phyloP scores from a whole-genome alignment of 30 jellyfish, hydroid and myxozoan species.

The Haliclystus octoradiatus region DNA sequence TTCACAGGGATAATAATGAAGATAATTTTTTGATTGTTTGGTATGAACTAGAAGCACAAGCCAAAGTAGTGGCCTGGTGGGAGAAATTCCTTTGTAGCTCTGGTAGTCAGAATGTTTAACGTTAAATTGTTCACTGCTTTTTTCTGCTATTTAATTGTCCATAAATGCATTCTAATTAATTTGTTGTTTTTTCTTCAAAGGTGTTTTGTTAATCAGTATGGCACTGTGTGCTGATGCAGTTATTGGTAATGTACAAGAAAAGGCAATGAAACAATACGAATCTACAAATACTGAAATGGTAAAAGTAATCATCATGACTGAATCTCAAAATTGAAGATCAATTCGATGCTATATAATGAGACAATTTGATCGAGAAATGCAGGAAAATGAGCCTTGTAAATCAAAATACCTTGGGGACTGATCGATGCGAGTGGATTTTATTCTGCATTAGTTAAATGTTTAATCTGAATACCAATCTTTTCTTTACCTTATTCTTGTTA shows the following conservation, averaged over 20 bases:
- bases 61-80: no score
- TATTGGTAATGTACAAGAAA: conserved; percentile 91
- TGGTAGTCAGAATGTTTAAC: no score
- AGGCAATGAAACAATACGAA: conserved; percentile 49
- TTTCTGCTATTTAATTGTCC: neutral
- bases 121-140: no score
- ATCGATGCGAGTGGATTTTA: neutral
- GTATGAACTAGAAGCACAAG: no score
- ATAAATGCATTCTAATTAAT: neutral
- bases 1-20: no score
- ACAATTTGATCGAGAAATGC: neutral
- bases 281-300: conserved; percentile 87
- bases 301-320: neutral
- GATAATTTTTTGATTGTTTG: no score
- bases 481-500: no score
- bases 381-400: neutral
- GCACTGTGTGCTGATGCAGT: conserved; percentile 95
- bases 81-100: no score
- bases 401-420: neutral
- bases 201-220: conserved; percentile 49
- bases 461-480: no score
- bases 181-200: conserved; percentile 9
- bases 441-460: no score
- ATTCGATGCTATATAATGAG: neutral
- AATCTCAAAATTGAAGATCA: no score